These are phyloP conservation scores for Paramisgurnus dabryanus DNA, from an alignment of 2,113 vertebrate species.

Conservation along the genomic window DNA sequence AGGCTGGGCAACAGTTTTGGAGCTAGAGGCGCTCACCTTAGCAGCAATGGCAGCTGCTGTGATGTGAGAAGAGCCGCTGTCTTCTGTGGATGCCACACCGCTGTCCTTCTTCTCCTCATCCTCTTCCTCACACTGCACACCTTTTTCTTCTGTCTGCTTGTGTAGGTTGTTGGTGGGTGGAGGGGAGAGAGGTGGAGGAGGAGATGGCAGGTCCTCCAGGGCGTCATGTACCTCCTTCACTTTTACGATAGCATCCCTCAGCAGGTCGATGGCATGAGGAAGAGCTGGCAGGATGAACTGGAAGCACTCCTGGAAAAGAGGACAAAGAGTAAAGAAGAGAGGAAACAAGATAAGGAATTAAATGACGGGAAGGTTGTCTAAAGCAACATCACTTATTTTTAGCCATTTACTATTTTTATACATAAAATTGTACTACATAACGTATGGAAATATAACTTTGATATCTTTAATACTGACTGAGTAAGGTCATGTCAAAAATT, in stretches of 20 bases:
- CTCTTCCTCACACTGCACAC: constrained; percentile 97
- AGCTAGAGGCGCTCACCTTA: constrained; percentile 80
- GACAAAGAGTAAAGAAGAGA: neutral
- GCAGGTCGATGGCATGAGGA: constrained; percentile 96
- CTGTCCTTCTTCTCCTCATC: constrained; percentile 93
- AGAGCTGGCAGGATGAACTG: constrained; percentile 99
- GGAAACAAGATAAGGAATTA: neutral
- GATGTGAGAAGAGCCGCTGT: constrained; percentile 96
- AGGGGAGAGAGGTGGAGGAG: constrained; percentile 86
- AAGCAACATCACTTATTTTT: no score
- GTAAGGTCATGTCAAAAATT: no score
- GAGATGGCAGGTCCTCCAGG: constrained; percentile 94
- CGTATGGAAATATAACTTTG: no score
- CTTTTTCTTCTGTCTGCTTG: constrained; percentile 96
- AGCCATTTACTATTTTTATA: no score
- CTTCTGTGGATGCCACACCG: constrained; percentile 88
- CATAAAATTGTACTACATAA: no score
- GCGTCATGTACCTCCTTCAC: constrained; percentile 94
- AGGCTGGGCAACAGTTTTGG: no score
- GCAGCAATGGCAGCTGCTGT: constrained; percentile 96
- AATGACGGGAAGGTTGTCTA: no score
- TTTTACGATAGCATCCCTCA: constrained; percentile 93
- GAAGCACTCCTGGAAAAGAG: constrained; percentile 90
- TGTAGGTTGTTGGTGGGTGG: constrained; percentile 83
- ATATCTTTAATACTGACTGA: no score